Evolutionary conservation across 2,888 invertebrate species (phyloP).

Genomic region (Chouioia cunea): DNA sequence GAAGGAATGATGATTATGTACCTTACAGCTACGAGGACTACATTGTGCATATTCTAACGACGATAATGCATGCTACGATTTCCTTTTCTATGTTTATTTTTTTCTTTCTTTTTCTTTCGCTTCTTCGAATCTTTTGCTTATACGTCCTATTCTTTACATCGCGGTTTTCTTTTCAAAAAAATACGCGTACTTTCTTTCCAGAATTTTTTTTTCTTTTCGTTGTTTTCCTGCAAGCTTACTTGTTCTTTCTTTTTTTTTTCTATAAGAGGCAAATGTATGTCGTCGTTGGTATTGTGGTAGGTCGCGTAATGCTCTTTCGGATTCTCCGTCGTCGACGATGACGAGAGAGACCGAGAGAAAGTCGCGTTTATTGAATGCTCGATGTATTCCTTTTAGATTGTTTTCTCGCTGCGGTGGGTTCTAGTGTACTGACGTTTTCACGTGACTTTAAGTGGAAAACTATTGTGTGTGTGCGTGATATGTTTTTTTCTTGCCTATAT

Average conservation of each 20-base stretch:
- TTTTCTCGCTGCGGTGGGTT: background rate
- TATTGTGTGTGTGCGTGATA: slow-evolving; percentile 2
- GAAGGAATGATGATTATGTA: slow-evolving; percentile 69
- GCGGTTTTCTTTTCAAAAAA: background rate
- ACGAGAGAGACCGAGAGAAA: slow-evolving; percentile 25
- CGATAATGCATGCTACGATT: slow-evolving; percentile 45
- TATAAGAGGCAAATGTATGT: slow-evolving; percentile 13
- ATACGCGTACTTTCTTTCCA: background rate
- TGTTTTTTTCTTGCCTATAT: background rate
- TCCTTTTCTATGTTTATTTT: slow-evolving; percentile 33
- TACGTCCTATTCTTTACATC: slow-evolving; percentile 13
- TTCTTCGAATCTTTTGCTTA: slow-evolving; percentile 45
- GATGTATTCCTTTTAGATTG: slow-evolving; percentile 33
- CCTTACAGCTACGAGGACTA: slow-evolving; percentile 60
- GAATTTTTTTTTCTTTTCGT: slow-evolving; percentile 17
- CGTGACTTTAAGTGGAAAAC: background rate
- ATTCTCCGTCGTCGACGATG: slow-evolving; percentile 34
- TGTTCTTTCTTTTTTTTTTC: slow-evolving; percentile 1
- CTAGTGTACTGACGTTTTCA: slow-evolving; percentile 25
- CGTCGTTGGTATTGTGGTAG: slow-evolving; percentile 5
- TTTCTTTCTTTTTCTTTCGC: slow-evolving; percentile 13
- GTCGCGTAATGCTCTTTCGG: slow-evolving; percentile 26
- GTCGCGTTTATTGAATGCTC: slow-evolving; percentile 39
- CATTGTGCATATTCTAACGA: slow-evolving; percentile 48
- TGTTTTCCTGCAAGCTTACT: background rate